phyloP scores from a whole-genome alignment of 2,797 vertebrate species.

The Gouania willdenowi region DNA sequence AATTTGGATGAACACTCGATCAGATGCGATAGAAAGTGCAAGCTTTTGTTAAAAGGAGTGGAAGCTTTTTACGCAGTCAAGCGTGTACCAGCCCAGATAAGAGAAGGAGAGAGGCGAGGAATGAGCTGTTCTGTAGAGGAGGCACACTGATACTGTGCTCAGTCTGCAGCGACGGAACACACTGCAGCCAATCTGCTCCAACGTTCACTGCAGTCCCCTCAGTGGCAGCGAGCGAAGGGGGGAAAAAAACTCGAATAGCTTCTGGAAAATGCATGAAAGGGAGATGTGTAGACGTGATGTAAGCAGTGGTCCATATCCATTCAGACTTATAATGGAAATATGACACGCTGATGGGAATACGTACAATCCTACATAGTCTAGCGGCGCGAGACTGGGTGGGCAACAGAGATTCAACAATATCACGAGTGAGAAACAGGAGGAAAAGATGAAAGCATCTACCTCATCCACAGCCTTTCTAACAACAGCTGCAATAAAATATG shows the following conservation, averaged over 20 bases:
- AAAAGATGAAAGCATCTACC: neutral
- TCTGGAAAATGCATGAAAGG: conserved; percentile 52
- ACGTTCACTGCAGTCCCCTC: conserved; percentile 7
- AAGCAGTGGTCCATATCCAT: conserved; percentile 47
- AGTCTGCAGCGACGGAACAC: conserved; percentile 4
- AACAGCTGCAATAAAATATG: conserved; percentile 10
- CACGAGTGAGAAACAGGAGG: neutral
- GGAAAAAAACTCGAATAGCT: conserved; percentile 15
- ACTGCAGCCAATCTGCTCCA: conserved; percentile 34
- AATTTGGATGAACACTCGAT: conserved; percentile 26
- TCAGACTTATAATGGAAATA: conserved; percentile 61
- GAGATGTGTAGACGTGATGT: conserved; percentile 53
- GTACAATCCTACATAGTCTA: conserved; percentile 29
- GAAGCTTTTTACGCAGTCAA: conserved; percentile 41
- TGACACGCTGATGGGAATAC: conserved; percentile 18
- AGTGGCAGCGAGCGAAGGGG: conserved; percentile 11
- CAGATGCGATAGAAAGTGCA: conserved; percentile 32
- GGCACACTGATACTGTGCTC: conserved; percentile 8
- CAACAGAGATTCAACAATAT: neutral
- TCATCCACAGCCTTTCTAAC: conserved; percentile 6
- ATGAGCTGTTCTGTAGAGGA: conserved; percentile 28
- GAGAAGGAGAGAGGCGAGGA: conserved; percentile 25
- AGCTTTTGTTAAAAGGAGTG: conserved; percentile 19
- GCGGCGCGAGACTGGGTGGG: neutral
- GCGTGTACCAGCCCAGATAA: conserved; percentile 41